These are phyloP conservation scores for Drosophila putrida DNA, from an alignment of 2,888 invertebrate genomes.

Conservation along the genomic window DNA sequence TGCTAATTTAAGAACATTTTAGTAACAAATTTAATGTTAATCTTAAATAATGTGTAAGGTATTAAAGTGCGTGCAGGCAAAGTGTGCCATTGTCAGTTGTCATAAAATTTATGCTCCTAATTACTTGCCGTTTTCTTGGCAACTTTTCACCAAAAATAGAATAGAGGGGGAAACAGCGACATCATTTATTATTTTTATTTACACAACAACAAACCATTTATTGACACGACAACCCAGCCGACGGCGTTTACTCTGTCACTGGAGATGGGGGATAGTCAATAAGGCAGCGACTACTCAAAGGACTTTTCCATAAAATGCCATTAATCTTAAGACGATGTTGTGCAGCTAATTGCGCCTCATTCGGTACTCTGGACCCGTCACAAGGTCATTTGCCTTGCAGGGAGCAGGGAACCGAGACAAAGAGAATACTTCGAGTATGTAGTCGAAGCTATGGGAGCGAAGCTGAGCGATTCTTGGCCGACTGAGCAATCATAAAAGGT, in stretches of 20 bases:
- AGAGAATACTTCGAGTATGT: slow-evolving; percentile 10
- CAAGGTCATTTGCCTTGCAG: slow-evolving; percentile 59
- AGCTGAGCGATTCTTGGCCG: slow-evolving; percentile 23
- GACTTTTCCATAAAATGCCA: slow-evolving; percentile 59
- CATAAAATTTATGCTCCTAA: slow-evolving; percentile 72
- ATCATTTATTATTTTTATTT: slow-evolving; percentile 78
- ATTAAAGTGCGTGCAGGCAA: slow-evolving; percentile 11
- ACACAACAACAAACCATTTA: slow-evolving; percentile 67
- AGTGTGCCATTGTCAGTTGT: slow-evolving; percentile 57
- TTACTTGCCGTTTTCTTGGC: slow-evolving; percentile 63
- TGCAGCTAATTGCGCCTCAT: slow-evolving; percentile 76
- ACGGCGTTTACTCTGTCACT: neutral
- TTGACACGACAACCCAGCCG: slow-evolving; percentile 62
- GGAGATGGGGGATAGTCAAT: slow-evolving; percentile 51
- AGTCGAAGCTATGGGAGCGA: slow-evolving; percentile 19
- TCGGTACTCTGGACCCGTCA: slow-evolving; percentile 52
- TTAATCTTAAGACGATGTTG: slow-evolving; percentile 75
- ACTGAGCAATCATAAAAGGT: slow-evolving; percentile 58
- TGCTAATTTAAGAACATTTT: slow-evolving; percentile 2
- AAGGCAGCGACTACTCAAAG: slow-evolving; percentile 56
- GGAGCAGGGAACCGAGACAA: slow-evolving; percentile 7
- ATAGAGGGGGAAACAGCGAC: slow-evolving; percentile 27
- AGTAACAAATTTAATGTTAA: neutral
- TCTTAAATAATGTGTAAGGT: slow-evolving; percentile 4
- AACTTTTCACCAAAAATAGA: slow-evolving; percentile 29